A percentile compares a stretch with the other conserved stretches of the same genome.
Conservation (phyloP, 1,140 invertebrate species). For the Papilio polytes region DNA sequence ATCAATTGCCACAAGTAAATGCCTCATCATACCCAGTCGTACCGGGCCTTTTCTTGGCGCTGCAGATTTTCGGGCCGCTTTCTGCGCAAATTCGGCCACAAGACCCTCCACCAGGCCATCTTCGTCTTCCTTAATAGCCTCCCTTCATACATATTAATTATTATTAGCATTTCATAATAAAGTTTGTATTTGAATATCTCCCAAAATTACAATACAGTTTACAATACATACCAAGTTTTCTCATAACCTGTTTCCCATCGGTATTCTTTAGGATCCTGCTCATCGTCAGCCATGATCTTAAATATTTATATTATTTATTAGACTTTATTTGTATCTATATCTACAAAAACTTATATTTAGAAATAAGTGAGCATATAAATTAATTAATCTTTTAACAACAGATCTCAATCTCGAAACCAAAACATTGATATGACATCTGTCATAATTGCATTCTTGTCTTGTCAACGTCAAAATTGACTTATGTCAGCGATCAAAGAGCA, state of each 20-base stretch:
- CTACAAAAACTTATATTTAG: neutral
- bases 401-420: neutral
- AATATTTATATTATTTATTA: constrained; percentile 15
- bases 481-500: neutral
- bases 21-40: constrained; percentile 98
- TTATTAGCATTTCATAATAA: neutral
- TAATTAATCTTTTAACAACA: neutral
- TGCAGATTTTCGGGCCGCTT: constrained; percentile 90
- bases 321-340: neutral
- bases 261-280: constrained; percentile 96
- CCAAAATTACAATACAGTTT: constrained; percentile 19
- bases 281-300: constrained; percentile 88
- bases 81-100: constrained; percentile 95
- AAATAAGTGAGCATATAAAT: neutral
- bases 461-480: neutral
- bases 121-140: constrained; percentile 98
- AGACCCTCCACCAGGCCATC: constrained; percentile 95
- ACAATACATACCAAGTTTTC: constrained; percentile 91
- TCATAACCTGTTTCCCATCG: constrained; percentile 99
- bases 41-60: constrained; percentile 89
- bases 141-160: constrained; percentile 85
- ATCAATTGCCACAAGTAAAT: constrained; percentile 96
- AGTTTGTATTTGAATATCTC: neutral
- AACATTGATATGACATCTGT: neutral
- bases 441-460: neutral